These are phyloP conservation scores for Oscheius sp. DNA, from an alignment of 2,888 invertebrate genomes.

Conservation along the genomic window DNA sequence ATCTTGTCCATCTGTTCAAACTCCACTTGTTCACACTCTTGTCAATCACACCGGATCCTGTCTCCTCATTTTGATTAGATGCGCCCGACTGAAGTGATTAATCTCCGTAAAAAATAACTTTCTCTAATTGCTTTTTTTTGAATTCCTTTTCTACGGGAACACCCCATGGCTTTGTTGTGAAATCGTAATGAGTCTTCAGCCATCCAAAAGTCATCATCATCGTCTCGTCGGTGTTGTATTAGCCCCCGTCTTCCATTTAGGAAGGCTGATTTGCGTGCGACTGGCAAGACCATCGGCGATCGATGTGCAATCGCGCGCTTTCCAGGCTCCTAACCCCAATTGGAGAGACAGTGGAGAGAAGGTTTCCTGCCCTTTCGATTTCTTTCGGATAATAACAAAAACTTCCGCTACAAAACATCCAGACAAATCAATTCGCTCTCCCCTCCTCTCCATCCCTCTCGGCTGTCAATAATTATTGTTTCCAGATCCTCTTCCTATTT, in stretches of 20 bases:
- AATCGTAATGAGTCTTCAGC: too few species aligned
- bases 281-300: conserved; percentile 28
- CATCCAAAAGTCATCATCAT: too few species aligned
- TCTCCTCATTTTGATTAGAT: not conserved
- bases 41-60: not conserved
- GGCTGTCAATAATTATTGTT: too few species aligned
- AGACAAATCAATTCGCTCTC: not conserved
- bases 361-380: conserved; percentile 18
- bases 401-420: too few species aligned
- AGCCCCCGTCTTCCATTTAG: not conserved
- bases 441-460: conserved; percentile 13
- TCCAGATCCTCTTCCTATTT: conserved; percentile 73
- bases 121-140: not conserved
- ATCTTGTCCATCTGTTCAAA: too few species aligned
- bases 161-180: too few species aligned
- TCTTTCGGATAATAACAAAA: too few species aligned
- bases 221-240: too few species aligned
- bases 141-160: not conserved
- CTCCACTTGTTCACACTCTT: too few species aligned
- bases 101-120: not conserved
- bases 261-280: conserved; percentile 31
- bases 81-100: too few species aligned
- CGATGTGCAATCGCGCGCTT: conserved; percentile 31
- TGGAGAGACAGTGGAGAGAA: not conserved
- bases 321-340: too few species aligned